Evolutionary conservation across 2,888 invertebrate species (phyloP).

Genomic region (Hydraecia micacea): DNA sequence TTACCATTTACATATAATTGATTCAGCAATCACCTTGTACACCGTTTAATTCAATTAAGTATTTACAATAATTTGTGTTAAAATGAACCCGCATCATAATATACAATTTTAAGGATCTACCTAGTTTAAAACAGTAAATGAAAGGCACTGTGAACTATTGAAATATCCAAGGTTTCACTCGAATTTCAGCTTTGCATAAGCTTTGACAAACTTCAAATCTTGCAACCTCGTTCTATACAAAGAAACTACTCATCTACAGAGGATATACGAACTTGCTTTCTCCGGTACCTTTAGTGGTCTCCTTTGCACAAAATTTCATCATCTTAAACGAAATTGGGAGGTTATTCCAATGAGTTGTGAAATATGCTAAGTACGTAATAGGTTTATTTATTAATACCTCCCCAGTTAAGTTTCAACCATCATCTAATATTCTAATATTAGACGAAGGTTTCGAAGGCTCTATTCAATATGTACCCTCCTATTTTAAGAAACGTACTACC

Average conservation of each 20-base stretch:
- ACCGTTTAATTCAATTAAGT: slow-evolving; percentile 7
- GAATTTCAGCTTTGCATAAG: slow-evolving; percentile 40
- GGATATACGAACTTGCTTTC: slow-evolving; percentile 26
- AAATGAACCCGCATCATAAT: neutral
- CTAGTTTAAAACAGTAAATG: slow-evolving; percentile 20
- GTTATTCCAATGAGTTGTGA: slow-evolving; percentile 25
- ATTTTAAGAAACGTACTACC: slow-evolving; percentile 31
- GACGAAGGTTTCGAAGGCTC: slow-evolving; percentile 22
- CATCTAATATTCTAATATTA: slow-evolving; percentile 34
- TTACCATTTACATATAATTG: slow-evolving; percentile 24
- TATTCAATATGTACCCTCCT: slow-evolving; percentile 28
- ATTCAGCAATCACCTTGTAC: slow-evolving; percentile 16
- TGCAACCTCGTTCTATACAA: slow-evolving; percentile 42
- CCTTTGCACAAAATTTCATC: slow-evolving; percentile 50
- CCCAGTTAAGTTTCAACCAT: slow-evolving; percentile 2
- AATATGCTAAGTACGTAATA: neutral
- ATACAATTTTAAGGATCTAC: neutral
- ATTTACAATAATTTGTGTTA: neutral
- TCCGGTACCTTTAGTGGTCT: slow-evolving; percentile 17
- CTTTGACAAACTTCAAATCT: slow-evolving; percentile 50
- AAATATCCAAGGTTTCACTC: slow-evolving; percentile 19
- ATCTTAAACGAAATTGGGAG: slow-evolving; percentile 15
- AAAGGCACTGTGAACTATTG: slow-evolving; percentile 19
- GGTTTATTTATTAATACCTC: slow-evolving; percentile 4
- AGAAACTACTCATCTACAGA: slow-evolving; percentile 22